A percentile compares a stretch with the other conserved stretches of the same genome.
These are phyloP conservation scores for Acipenser ruthenus DNA, from an alignment of 2,797 vertebrate species.

Conservation along the genomic window DNA sequence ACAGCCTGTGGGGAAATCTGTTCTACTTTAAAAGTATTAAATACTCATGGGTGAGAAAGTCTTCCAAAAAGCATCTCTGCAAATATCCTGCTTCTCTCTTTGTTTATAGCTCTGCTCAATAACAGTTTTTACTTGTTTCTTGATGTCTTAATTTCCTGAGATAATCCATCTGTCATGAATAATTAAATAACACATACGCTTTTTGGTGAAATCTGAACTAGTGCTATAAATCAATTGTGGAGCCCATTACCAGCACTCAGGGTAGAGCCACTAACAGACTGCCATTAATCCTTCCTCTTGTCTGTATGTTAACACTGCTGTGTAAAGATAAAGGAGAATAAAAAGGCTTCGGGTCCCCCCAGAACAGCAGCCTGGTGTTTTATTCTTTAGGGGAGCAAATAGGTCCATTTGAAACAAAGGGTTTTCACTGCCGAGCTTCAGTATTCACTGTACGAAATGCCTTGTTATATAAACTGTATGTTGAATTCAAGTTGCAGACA, in stretches of 20 bases:
- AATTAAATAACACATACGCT: conserved; percentile 54
- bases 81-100: conserved; percentile 25
- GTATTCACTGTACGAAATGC: too few relatives aligned
- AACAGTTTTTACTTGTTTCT: conserved; percentile 47
- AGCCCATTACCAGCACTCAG: conserved; percentile 34
- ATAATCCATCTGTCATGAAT: conserved; percentile 59
- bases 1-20: conserved; percentile 20
- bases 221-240: conserved; percentile 47
- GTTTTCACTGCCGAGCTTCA: too few relatives aligned
- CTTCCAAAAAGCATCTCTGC: conserved; percentile 2
- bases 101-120: conserved; percentile 42
- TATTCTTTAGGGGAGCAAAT: too few relatives aligned
- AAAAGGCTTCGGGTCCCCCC: too few relatives aligned
- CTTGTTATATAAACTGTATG: too few relatives aligned
- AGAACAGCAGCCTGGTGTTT: too few relatives aligned
- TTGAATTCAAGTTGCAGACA: too few relatives aligned
- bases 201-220: conserved; percentile 46
- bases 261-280: conserved; percentile 21
- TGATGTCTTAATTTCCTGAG: conserved; percentile 52
- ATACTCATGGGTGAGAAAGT: not conserved
- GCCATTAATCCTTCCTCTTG: not conserved
- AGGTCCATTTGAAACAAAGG: too few relatives aligned
- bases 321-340: not conserved
- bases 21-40: conserved; percentile 25
- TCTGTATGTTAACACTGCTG: not conserved